Evolutionary conservation across 2,797 vertebrate genomes (phyloP).

Genomic region (Sebastes hubbsi): DNA sequence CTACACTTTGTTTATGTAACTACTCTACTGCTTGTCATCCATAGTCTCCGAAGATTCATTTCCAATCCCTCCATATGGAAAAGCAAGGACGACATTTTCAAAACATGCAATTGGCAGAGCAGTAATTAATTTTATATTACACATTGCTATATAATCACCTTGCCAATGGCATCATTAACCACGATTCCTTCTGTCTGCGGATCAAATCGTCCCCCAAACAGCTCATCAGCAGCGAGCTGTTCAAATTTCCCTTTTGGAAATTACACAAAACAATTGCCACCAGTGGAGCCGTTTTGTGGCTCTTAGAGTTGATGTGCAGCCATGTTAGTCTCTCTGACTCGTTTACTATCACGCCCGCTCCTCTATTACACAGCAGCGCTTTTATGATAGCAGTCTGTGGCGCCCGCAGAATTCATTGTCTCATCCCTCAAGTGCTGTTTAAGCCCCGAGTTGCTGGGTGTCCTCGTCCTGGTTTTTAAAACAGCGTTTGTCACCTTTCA

Average conservation of each 20-base stretch:
- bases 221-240: slow-evolving; percentile 39
- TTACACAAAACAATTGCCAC: slow-evolving; percentile 40
- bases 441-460: slow-evolving; percentile 3
- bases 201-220: slow-evolving; percentile 45
- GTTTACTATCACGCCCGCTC: slow-evolving; percentile 16
- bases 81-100: not conserved
- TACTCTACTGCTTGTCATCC: not conserved
- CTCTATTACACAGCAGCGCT: slow-evolving; percentile 28
- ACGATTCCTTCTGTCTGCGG: slow-evolving; percentile 35
- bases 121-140: slow-evolving; percentile 46
- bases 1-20: not conserved
- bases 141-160: slow-evolving; percentile 42
- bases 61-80: slow-evolving; percentile 26
- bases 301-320: slow-evolving; percentile 17
- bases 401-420: slow-evolving; percentile 26
- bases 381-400: slow-evolving; percentile 22
- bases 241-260: slow-evolving; percentile 47
- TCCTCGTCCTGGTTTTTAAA: slow-evolving; percentile 14
- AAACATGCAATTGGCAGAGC: slow-evolving; percentile 34
- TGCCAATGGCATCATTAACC: slow-evolving; percentile 54
- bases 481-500: slow-evolving; percentile 45
- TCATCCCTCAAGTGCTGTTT: slow-evolving; percentile 48
- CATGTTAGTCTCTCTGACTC: slow-evolving; percentile 19
- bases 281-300: slow-evolving; percentile 33
- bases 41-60: not conserved